Conservation (phyloP, 2,888 invertebrate species). For the Drosophila paramelanica region DNA sequence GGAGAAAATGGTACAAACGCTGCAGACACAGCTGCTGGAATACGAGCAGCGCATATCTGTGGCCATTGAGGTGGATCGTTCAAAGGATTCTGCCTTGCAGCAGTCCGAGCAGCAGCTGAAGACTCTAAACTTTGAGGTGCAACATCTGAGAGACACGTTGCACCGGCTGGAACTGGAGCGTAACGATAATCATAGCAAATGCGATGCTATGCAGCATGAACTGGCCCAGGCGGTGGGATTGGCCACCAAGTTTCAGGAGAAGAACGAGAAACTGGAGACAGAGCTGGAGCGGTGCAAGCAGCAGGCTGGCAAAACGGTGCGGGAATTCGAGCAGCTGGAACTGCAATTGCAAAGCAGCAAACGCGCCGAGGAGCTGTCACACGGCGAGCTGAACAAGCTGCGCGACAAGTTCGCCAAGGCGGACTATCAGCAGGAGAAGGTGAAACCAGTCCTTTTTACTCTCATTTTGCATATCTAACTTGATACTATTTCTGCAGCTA, state of each 20-base stretch:
- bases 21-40: conserved; percentile 90
- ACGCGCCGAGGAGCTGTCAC: conserved; percentile 83
- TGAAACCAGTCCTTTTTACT: conserved; percentile 53
- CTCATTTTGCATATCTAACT: neutral
- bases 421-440: conserved; percentile 86
- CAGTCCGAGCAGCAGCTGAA: conserved; percentile 89
- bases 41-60: conserved; percentile 92
- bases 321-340: conserved; percentile 85
- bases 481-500: conserved; percentile 49
- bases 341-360: conserved; percentile 77
- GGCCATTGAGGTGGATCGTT: conserved; percentile 90
- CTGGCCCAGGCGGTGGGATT: conserved; percentile 89
- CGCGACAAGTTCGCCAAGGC: conserved; percentile 84
- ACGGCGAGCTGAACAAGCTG: conserved; percentile 84
- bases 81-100: conserved; percentile 89
- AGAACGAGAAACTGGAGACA: conserved; percentile 86
- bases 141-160: conserved; percentile 65
- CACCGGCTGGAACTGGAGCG: conserved; percentile 83
- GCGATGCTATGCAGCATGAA: conserved; percentile 89
- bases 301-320: conserved; percentile 39
- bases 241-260: conserved; percentile 89
- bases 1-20: conserved; percentile 90
- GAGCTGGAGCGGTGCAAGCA: conserved; percentile 82
- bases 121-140: conserved; percentile 77
- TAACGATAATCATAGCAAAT: conserved; percentile 85